phyloP scores from a whole-genome alignment of 2,888 invertebrate species.

The Automeris io region DNA sequence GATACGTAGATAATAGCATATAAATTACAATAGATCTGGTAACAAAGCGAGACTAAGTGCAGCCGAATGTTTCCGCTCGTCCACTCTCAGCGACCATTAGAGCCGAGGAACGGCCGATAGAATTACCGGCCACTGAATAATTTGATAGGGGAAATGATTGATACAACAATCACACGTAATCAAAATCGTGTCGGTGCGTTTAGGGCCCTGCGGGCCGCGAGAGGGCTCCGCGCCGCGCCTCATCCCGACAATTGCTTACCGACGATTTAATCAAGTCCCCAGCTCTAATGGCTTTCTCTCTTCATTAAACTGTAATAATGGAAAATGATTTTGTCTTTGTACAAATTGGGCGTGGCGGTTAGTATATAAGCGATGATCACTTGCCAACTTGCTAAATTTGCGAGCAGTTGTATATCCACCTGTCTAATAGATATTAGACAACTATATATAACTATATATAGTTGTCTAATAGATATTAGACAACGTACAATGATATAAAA shows the following conservation, averaged over 20 bases:
- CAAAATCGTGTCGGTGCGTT: conserved; percentile 71
- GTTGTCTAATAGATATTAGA: too few relatives aligned
- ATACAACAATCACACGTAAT: conserved; percentile 74
- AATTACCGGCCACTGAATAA: conserved; percentile 74
- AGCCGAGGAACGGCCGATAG: conserved; percentile 50
- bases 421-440: too few relatives aligned
- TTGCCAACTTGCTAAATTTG: too few relatives aligned
- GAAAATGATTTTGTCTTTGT: conserved; percentile 56
- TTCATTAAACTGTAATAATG: conserved; percentile 73
- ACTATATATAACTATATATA: too few relatives aligned
- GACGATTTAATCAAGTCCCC: conserved; percentile 68
- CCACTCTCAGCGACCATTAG: conserved; percentile 48
- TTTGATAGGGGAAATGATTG: conserved; percentile 75
- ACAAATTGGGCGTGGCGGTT: conserved; percentile 37
- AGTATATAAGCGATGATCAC: conserved; percentile 33
- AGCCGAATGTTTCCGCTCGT: conserved; percentile 60
- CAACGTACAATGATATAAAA: too few relatives aligned
- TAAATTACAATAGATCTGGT: conserved; percentile 64
- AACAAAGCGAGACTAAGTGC: conserved; percentile 74
- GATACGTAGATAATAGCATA: conserved; percentile 52
- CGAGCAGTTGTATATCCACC: too few relatives aligned
- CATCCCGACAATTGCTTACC: conserved; percentile 52
- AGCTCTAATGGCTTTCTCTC: conserved; percentile 65
- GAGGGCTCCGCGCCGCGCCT: conserved; percentile 37
- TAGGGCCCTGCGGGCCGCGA: conserved; percentile 48